Evolutionary conservation across 2,113 vertebrate genomes (phyloP).

Genomic region (Fregata magnificens): DNA sequence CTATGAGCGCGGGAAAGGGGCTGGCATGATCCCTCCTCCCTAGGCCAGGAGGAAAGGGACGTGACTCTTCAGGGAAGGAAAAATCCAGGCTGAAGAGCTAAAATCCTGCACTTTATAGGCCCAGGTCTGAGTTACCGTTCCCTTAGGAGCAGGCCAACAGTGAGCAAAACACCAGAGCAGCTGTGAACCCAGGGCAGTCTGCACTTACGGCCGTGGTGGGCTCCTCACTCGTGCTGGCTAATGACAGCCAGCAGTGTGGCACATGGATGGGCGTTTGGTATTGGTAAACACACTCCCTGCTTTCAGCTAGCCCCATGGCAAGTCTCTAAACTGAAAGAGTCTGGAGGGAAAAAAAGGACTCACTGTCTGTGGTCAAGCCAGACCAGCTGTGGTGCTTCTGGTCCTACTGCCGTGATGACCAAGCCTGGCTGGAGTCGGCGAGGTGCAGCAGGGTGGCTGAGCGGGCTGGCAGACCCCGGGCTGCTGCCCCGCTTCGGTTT

Average conservation of each 20-base stretch:
- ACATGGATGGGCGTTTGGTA: neutral
- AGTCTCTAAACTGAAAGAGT: neutral
- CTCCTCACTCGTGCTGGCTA: accelerated
- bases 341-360: neutral
- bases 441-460: neutral
- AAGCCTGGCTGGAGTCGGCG: neutral
- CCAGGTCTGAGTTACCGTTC: neutral
- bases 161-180: neutral
- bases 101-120: neutral
- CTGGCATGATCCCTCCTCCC: neutral
- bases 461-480: neutral
- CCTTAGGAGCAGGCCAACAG: neutral
- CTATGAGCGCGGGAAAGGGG: accelerated
- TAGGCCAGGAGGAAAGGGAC: neutral
- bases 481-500: neutral
- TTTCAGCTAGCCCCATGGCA: neutral
- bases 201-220: neutral
- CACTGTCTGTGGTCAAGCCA: neutral
- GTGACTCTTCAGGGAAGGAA: neutral
- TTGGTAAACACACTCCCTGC: neutral
- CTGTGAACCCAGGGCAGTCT: accelerated
- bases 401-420: neutral
- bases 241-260: neutral
- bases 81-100: neutral
- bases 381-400: neutral